Base-by-base conservation (phyloP, 2,888 invertebrate species). In the Exephanes ischioxanthus region DNA sequence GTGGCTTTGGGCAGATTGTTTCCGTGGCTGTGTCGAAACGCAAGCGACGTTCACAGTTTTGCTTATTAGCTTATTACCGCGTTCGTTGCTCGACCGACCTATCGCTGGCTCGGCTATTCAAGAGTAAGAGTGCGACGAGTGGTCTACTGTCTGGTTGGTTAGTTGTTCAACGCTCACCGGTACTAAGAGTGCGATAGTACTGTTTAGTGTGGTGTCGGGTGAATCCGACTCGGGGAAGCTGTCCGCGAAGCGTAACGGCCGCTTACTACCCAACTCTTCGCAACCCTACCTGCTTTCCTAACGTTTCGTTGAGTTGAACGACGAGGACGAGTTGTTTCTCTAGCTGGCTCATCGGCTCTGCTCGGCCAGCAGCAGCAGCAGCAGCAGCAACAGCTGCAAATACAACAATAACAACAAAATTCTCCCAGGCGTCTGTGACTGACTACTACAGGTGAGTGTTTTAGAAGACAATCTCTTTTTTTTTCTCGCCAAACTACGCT, bases 181-280 rank as follows among this genome's bases (percentile, higher is more conserved):
- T 41, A 58, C 33, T 30, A 11, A 16, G 22, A 83, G 78, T 73
- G 83, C 33, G 51, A 76, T 63, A 70, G 55, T 55, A 71, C 78
- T 66, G 71, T 80, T 80, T 51, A 72, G 84, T 81, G 81, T 85
- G 67, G 85, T 85, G 85, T 85, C 85, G 85, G 83, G 85, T 86
- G 87, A 84, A 81, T 22, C 77, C 85, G 58, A 30, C 55, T 3
- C 78, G 90, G 92, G 93, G 92, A 92, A 90, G 90, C 89, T 89
- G 91, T 91, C 87, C 91, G 91, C 90, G 90, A 89, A 91, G 91
- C 90, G 91, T 90, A 92, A 89, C 89, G 87, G 90, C 91, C 89
- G 89, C 88, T 88, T 90, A 88, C 87, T 75, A 77, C 84, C 86
- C 89, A 90, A 90, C 88, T 89, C 83, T 63, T 63, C 30, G 82